These are phyloP conservation scores for Cygnus atratus DNA, from an alignment of 2,113 vertebrate genomes.

Conservation along the genomic window DNA sequence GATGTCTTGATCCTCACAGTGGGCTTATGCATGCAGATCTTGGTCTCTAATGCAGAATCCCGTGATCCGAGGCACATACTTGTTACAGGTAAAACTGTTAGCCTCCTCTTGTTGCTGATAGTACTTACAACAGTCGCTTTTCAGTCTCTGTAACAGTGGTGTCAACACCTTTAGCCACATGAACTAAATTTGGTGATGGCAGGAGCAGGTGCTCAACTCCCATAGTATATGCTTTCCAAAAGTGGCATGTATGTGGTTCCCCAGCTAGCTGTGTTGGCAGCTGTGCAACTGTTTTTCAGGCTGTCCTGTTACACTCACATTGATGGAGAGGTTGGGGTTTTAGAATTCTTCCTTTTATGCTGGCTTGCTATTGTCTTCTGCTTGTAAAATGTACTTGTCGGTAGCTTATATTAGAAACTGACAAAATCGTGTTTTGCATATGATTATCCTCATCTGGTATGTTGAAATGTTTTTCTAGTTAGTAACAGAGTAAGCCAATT, in stretches of 20 bases:
- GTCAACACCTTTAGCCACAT: background rate
- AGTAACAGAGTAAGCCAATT: background rate
- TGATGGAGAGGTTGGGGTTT: background rate
- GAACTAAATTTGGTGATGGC: background rate
- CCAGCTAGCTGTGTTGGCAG: background rate
- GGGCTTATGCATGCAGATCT: background rate
- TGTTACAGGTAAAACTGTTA: background rate
- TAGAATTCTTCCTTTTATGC: background rate
- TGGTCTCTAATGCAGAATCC: background rate
- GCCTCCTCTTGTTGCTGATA: background rate
- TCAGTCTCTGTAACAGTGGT: background rate
- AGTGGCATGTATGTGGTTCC: background rate
- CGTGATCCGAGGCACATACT: background rate
- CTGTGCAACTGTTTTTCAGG: background rate
- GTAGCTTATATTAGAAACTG: background rate
- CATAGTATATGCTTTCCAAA: background rate
- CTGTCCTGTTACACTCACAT: background rate
- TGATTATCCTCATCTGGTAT: background rate
- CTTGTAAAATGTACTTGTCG: slow-evolving; percentile 16
- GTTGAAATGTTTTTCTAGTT: slow-evolving; percentile 19
- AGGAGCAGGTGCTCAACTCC: background rate
- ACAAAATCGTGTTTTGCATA: background rate
- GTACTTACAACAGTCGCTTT: background rate
- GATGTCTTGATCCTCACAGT: background rate
- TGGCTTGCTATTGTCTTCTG: background rate